These are phyloP conservation scores for Neuroterus valhalla DNA, from an alignment of 1,140 invertebrate genomes.

Conservation along the genomic window DNA sequence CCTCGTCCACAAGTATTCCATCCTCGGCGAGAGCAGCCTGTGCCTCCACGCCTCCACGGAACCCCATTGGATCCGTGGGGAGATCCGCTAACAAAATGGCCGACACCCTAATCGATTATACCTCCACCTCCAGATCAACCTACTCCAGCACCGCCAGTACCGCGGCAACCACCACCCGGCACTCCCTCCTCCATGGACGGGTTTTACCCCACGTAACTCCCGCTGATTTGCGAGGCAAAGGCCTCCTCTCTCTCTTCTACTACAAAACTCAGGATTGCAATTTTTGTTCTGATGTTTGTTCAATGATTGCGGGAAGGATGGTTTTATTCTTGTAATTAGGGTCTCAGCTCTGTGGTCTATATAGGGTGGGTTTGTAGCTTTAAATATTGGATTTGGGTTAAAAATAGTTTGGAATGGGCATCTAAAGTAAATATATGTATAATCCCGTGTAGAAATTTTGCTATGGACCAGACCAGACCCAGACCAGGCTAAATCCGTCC, in stretches of 20 bases:
- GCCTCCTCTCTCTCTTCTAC: neutral
- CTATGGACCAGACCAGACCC: too few species aligned
- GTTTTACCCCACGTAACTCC: conserved; percentile 32
- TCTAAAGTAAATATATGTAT: too few species aligned
- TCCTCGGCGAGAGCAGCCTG: conserved; percentile 53
- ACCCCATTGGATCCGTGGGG: conserved; percentile 52
- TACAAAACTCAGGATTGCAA: neutral
- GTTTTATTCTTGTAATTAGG: too few species aligned
- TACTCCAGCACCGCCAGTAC: conserved; percentile 19
- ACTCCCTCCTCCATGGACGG: conserved; percentile 25
- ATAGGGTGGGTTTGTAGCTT: too few species aligned
- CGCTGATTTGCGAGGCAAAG: conserved; percentile 7
- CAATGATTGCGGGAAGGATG: too few species aligned
- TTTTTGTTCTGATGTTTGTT: too few species aligned
- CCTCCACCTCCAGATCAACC: conserved; percentile 41
- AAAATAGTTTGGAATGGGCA: too few species aligned
- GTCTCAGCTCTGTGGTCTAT: too few species aligned
- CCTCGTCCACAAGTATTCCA: conserved; percentile 23
- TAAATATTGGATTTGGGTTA: too few species aligned
- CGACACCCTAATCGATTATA: conserved; percentile 68
- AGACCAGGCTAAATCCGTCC: too few species aligned
- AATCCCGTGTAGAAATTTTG: too few species aligned
- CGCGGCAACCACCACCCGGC: conserved; percentile 39
- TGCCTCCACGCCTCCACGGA: conserved; percentile 59
- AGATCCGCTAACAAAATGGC: conserved; percentile 69